phyloP scores from a whole-genome alignment of 2,113 vertebrate genomes.

The Tenebrosternarchus preto region DNA sequence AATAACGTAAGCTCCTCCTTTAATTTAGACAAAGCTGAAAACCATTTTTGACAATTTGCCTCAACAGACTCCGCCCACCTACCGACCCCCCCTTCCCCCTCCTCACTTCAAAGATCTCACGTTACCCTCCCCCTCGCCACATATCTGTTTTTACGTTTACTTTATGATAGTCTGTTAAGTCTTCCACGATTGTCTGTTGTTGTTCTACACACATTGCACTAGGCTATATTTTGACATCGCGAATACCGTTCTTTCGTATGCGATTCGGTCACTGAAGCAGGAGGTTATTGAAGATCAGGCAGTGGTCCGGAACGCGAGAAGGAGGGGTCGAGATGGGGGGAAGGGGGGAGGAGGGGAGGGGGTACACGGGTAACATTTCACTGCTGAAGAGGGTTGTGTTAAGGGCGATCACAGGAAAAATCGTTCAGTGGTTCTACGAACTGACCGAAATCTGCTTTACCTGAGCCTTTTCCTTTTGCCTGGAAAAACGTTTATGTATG shows the following conservation, averaged over 20 bases:
- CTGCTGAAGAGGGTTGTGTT: not conserved
- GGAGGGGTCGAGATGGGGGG: not conserved
- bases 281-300: not conserved
- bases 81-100: constrained; percentile 46
- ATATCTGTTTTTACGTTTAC: not conserved
- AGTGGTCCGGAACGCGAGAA: not conserved
- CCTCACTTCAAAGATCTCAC: constrained; percentile 7
- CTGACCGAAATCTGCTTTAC: not conserved
- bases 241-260: not conserved
- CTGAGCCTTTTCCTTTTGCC: not conserved
- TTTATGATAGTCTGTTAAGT: not conserved
- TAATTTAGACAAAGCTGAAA: not conserved
- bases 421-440: not conserved
- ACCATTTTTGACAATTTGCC: constrained; percentile 3
- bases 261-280: not conserved
- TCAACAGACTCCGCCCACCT: constrained; percentile 59
- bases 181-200: not conserved
- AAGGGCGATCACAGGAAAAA: not conserved
- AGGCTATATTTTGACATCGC: too few species aligned
- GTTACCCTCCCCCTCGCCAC: not conserved
- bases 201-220: not conserved
- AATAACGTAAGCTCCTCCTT: not conserved
- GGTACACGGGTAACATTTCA: not conserved
- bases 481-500: not conserved
- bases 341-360: not conserved